phyloP scores from a whole-genome alignment of 2,113 vertebrate species.

The Chamaea fasciata region DNA sequence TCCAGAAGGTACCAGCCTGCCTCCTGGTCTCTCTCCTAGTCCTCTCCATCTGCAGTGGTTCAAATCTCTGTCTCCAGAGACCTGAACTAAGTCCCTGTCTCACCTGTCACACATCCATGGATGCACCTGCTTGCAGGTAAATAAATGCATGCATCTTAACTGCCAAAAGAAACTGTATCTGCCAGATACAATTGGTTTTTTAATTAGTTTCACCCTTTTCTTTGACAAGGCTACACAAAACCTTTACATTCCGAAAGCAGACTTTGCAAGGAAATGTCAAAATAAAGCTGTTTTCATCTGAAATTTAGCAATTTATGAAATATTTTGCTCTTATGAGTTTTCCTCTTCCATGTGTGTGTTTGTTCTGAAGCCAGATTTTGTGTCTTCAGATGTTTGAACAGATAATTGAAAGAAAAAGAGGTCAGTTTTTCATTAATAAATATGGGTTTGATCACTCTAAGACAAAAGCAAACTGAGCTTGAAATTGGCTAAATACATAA shows the following conservation, averaged over 20 bases:
- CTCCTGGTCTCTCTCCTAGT: background rate
- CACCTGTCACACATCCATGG: background rate
- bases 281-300: conserved; percentile 16
- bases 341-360: background rate
- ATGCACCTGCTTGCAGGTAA: background rate
- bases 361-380: background rate
- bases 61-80: background rate
- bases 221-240: background rate
- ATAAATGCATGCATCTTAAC: background rate
- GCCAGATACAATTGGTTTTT: background rate
- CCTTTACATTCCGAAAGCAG: background rate
- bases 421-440: background rate
- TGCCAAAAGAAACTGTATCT: background rate
- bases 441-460: background rate
- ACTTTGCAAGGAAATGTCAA: background rate
- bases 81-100: background rate
- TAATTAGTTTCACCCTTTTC: background rate
- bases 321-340: background rate
- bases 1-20: background rate
- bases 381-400: background rate
- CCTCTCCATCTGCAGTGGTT: background rate
- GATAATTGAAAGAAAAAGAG: background rate
- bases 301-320: background rate
- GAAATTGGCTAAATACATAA: background rate
- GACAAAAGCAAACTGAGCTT: background rate